Evolutionary conservation across 2,888 invertebrate genomes (phyloP).

Genomic region (Sericinus montela): DNA sequence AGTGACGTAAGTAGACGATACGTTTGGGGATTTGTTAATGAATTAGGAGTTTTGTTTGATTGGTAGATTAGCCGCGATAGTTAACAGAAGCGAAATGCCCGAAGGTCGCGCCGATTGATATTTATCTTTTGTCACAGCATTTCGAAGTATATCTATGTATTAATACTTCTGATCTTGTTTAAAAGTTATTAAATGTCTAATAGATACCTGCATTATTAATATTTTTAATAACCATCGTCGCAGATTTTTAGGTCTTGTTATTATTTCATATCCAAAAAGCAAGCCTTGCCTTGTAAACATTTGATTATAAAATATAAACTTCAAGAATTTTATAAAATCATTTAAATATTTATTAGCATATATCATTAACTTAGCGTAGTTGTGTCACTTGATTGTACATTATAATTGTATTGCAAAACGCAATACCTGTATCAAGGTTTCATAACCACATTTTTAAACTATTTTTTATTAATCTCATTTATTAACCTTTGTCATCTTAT

Average conservation of each 20-base stretch:
- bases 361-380: not conserved
- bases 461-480: too few relatives aligned
- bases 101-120: conserved; percentile 53
- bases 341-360: not conserved
- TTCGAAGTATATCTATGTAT: conserved; percentile 24
- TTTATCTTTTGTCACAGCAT: conserved; percentile 48
- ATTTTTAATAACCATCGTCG: too few relatives aligned
- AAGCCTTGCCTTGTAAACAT: too few relatives aligned
- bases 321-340: conserved; percentile 1
- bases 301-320: not conserved
- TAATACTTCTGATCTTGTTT: too few relatives aligned
- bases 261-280: too few relatives aligned
- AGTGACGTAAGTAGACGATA: conserved; percentile 54
- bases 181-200: too few relatives aligned
- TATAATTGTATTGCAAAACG: not conserved
- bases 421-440: not conserved
- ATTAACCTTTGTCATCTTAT: too few relatives aligned
- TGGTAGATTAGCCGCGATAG: conserved; percentile 38
- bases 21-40: conserved; percentile 45
- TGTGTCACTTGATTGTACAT: not conserved
- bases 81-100: conserved; percentile 32
- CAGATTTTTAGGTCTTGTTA: too few relatives aligned
- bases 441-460: too few relatives aligned
- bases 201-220: too few relatives aligned
- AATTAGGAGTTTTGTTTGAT: conserved; percentile 39